These are phyloP conservation scores for Thrips palmi DNA, from an alignment of 1,140 invertebrate genomes.

Conservation along the genomic window DNA sequence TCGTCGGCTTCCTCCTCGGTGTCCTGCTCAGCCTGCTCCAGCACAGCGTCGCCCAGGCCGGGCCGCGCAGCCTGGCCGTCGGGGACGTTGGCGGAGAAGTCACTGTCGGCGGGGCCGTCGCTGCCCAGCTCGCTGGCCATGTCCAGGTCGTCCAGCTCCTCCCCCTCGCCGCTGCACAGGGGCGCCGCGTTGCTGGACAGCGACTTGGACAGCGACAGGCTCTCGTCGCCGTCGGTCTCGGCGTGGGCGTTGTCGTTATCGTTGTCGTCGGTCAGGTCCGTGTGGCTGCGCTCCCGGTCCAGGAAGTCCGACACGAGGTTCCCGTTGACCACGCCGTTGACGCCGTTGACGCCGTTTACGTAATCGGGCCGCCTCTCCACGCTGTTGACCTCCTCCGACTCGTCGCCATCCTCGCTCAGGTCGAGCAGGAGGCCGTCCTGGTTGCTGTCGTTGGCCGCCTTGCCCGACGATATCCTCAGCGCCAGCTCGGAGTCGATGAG, in stretches of 20 bases:
- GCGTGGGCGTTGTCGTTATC: too few relatives aligned
- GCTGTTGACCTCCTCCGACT: neutral
- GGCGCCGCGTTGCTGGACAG: neutral
- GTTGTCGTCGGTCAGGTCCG: too few relatives aligned
- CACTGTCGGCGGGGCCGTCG: neutral
- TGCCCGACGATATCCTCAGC: slow-evolving; percentile 3
- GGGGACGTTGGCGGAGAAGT: neutral
- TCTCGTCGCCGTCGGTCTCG: too few relatives aligned
- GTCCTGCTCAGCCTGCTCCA: neutral
- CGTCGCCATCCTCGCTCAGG: slow-evolving; percentile 7
- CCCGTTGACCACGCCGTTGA: too few relatives aligned
- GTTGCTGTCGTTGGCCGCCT: slow-evolving; percentile 4
- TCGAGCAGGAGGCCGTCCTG: slow-evolving; percentile 1
- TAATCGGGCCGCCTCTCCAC: neutral
- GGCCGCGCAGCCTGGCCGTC: neutral
- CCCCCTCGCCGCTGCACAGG: neutral
- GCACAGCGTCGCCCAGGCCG: neutral
- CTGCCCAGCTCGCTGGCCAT: too few relatives aligned
- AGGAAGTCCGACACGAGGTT: too few relatives aligned
- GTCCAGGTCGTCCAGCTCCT: too few relatives aligned
- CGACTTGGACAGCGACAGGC: too few relatives aligned
- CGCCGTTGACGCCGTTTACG: neutral
- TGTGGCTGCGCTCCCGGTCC: too few relatives aligned
- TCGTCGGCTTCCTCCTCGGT: neutral
- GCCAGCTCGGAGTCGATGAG: slow-evolving; percentile 15